Base-by-base conservation (phyloP, 2,888 invertebrate genomes). In the Noctua pronuba region DNA sequence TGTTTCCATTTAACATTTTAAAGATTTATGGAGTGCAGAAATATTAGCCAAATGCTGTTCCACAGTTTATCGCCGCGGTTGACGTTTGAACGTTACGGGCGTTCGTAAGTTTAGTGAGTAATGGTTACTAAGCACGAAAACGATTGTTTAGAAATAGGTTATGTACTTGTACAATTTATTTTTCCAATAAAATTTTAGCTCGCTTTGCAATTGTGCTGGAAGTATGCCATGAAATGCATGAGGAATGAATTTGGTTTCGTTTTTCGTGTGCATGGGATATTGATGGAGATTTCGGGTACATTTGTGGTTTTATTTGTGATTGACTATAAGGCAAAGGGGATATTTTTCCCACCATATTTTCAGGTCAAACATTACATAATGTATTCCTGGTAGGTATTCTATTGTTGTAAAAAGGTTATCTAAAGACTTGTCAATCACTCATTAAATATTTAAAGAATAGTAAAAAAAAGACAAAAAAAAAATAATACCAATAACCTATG, bases 71-170 rank as follows among this genome's bases (percentile, higher is more conserved):
- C 89, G 91, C 79, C 64, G 44, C 62, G 64, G 90, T 84, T 91
- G 92, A 92, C 91, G 88, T 92, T 90, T 86, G 86, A 92, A 91
- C 89, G 82, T 67, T 82, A 72, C 76, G 64, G 76, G 68, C 68
- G 88, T 89, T 88, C 76, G 85, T 88, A 88, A 89, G 84, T 83
- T 88, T 86, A 80, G 83, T 93, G 90, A 93, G 77, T 93, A 92
- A 93, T 93, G 88, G 84, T 62, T 73, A 35, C 44, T 49, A 75
- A 87, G 76, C 93, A 93, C 93, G 93, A 89, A 90, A 85, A 87
- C 85, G 85, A 88, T 85, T 86, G 86, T 73, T 86, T 78, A 83
- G 85, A 88, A 87, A 88, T 84, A 80, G 88, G 85, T 87, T 87
- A 86, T 79, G 83, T 83, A 74, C 72, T 66, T 41, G 66, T 83